Conservation (phyloP, 2,888 invertebrate species). For the Platycheirus albimanus region DNA sequence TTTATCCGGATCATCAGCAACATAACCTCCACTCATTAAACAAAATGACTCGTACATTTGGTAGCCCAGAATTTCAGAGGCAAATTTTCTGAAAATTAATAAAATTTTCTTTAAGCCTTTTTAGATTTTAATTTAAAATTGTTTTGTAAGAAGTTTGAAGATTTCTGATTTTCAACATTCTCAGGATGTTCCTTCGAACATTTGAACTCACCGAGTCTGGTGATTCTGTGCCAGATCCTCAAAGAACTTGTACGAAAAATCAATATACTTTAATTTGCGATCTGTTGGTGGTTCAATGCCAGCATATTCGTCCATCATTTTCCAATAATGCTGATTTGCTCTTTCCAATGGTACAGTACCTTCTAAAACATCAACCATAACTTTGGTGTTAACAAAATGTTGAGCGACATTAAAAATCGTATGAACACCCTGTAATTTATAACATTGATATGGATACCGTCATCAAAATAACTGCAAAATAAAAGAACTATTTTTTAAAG, state of each 20-base stretch:
- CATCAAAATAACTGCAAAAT: too few species aligned
- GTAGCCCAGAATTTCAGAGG: slow-evolving; percentile 92
- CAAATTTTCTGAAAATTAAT: slow-evolving; percentile 86
- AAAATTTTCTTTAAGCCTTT: not conserved
- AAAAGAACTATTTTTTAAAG: too few species aligned
- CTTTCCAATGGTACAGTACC: slow-evolving; percentile 85
- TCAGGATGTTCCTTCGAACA: too few species aligned
- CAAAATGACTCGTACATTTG: slow-evolving; percentile 89
- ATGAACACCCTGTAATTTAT: slow-evolving; percentile 84
- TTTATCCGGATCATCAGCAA: slow-evolving; percentile 84
- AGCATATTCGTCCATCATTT: slow-evolving; percentile 84
- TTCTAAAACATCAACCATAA: slow-evolving; percentile 87
- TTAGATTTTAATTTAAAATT: too few species aligned
- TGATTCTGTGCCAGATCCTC: slow-evolving; percentile 78
- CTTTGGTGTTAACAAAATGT: slow-evolving; percentile 87
- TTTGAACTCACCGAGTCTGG: slow-evolving; percentile 76
- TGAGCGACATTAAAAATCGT: slow-evolving; percentile 89
- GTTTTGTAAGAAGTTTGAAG: too few species aligned
- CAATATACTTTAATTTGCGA: slow-evolving; percentile 86
- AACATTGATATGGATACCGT: too few species aligned
- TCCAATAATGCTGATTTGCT: slow-evolving; percentile 87
- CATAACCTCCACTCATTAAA: slow-evolving; percentile 85
- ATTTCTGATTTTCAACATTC: too few species aligned
- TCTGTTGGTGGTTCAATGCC: slow-evolving; percentile 86
- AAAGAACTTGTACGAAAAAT: slow-evolving; percentile 88